phyloP scores from a whole-genome alignment of 2,113 vertebrate species.

The Syngnathoides biaculeatus region DNA sequence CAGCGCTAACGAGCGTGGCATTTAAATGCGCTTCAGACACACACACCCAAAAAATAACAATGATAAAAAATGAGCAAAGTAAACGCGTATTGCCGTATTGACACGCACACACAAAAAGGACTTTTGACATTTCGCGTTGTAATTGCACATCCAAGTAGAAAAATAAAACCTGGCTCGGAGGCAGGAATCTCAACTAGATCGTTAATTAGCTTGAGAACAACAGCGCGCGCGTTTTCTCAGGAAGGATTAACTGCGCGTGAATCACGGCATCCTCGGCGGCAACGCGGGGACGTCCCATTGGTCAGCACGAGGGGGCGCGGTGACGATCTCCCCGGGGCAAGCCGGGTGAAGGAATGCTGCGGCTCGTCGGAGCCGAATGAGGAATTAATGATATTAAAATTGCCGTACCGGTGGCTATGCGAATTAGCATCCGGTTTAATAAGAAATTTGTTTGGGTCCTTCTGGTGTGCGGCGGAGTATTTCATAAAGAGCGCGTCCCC shows the following conservation, averaged over 20 bases:
- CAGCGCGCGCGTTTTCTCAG: conserved; percentile 51
- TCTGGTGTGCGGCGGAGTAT: neutral
- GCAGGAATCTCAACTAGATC: conserved; percentile 45
- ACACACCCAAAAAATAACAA: conserved; percentile 7
- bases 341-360: neutral
- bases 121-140: conserved; percentile 9
- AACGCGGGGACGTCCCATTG: conserved; percentile 21
- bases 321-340: neutral
- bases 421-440: too few relatives aligned
- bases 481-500: neutral
- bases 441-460: neutral
- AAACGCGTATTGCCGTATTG: neutral
- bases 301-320: conserved; percentile 18
- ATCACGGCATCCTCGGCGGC: conserved; percentile 27
- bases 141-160: conserved; percentile 25
- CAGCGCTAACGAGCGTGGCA: conserved; percentile 41
- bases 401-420: too few relatives aligned
- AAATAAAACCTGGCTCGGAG: conserved; percentile 35
- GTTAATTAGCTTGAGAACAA: conserved; percentile 68
- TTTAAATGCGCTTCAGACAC: conserved; percentile 33
- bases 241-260: conserved; percentile 44
- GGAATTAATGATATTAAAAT: neutral
- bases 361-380: neutral
- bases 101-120: neutral
- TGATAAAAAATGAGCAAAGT: conserved; percentile 10